Evolutionary conservation across 2,797 vertebrate species (phyloP), one percentile per base, ranked within the genome.

Genomic region (Oceanodroma leucorhoa): DNA sequence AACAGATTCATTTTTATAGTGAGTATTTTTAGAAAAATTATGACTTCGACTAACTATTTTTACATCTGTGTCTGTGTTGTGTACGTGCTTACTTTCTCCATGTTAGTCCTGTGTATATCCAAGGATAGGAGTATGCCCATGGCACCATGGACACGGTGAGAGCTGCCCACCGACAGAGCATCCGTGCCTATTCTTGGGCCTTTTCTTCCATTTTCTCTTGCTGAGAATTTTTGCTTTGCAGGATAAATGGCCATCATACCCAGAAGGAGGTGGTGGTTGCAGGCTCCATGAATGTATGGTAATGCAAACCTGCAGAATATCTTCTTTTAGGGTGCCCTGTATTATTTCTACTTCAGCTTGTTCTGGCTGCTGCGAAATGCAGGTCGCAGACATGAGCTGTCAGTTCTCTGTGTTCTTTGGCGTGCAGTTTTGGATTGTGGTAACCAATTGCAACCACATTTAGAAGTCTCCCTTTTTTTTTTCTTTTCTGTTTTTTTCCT

Each of bases 41-140:
- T 71, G 11, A 70, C 69, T 94, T 92, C 10, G 24, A 79, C 64
- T 70, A 79, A 79, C 51, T 96, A 20, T 94, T 98, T 97, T 97
- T 94, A 78, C 83, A 84, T 94, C 43, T 94, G 88, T 87, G 34
- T 60, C 43, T 81, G 43, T 95, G 77, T 93, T 92, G 79, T 21
- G 1, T 83, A 20, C 43, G 55, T 88, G 60, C 50, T 73, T 84
- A 16, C 75, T 94, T 87, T 94, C 38, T 64, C 70, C 40, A 4
- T 78, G 36, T 50, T 58, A 34, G 30, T 71, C 6, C 48, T 58
- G 5, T 20, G 26, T 55, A 15, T 84, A 71, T 62, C 41, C 40
- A 69, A 70, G 36, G 50, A 46, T 26, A 83, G 14, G 23, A 51
- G 18, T 38, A 46, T 29, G 85, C 69, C 75, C 51, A 9, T 38